Base-by-base conservation (phyloP, 1,140 invertebrate species). In the Drosophila pachea region DNA sequence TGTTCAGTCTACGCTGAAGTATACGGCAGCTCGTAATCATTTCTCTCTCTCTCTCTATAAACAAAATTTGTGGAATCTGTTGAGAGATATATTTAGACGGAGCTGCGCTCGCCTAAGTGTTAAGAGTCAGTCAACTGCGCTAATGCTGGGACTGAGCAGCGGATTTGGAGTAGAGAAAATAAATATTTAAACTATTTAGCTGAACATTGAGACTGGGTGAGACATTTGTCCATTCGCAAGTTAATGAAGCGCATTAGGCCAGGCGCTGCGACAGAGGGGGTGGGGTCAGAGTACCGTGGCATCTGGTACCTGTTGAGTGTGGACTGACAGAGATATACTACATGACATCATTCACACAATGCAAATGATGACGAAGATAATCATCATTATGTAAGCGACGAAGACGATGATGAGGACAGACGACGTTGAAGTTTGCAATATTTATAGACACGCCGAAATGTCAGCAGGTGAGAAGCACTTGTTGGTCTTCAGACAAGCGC, bases 381-480 rank as follows among this genome's bases (percentile, higher is more conserved):
- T 38, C 45, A 60, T 58, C 16, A 35, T 74, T 22, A 22, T 22
- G 22, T 22, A 22, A 22, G 22, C 22, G 45, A 58, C 40, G 59
- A 65, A 42, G 64, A 67, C 42, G 59, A 40, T 52, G 65, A 52
- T 56, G 43, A n/a, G n/a, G n/a, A n/a, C n/a, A 42, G 64, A 67
- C 42, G 59, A 40, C 48, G 65, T 47, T 56, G 43, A 68, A 61
- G 65, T 68, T 45, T 45, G 5, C 22, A 45, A 45, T 45, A 45
- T 45, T 45, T 45, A 45, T 45, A 45, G 43, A 45, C 16, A 45
- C 16, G 22, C 43, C 22, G 43, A 45, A 45, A 45, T 45, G 43
- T 45, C 43, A 45, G 43, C 16, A 79, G 66, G 66, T 81, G 73
- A 74, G 78, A 74, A 82, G 68, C 78, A 81, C 74, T 82, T 81